These are phyloP conservation scores for Linnaemya tessellans DNA, from an alignment of 2,888 invertebrate species.

Conservation along the genomic window DNA sequence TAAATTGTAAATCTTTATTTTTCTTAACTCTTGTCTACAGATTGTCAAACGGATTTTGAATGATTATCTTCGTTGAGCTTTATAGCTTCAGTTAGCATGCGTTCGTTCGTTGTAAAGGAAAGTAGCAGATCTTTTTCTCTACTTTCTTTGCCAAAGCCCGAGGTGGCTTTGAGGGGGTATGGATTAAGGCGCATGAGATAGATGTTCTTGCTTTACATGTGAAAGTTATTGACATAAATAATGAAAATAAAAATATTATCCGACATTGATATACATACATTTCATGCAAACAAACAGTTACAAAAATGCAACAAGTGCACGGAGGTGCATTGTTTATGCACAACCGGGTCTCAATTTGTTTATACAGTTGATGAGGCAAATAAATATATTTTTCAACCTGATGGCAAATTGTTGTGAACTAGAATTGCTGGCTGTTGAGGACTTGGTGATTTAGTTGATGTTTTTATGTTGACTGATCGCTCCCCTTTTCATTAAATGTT, in stretches of 20 bases:
- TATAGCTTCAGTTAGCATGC: slow-evolving; percentile 33
- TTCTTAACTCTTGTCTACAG: slow-evolving; percentile 65
- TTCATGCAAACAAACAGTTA: slow-evolving; percentile 72
- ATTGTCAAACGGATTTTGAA: slow-evolving; percentile 71
- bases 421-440: slow-evolving; percentile 46
- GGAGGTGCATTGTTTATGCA: background rate
- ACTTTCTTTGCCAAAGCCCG: too few species aligned
- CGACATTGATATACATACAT: slow-evolving; percentile 77
- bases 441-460: slow-evolving; percentile 57
- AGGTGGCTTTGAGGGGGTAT: background rate
- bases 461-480: slow-evolving; percentile 59
- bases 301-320: slow-evolving; percentile 9
- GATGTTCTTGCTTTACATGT: slow-evolving; percentile 61
- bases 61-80: slow-evolving; percentile 69
- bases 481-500: slow-evolving; percentile 57
- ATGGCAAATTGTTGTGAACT: slow-evolving; percentile 54
- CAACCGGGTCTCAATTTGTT: background rate
- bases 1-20: slow-evolving; percentile 28
- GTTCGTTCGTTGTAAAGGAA: slow-evolving; percentile 27
- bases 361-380: background rate
- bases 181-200: slow-evolving; percentile 44
- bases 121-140: slow-evolving; percentile 18
- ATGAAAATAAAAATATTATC: slow-evolving; percentile 73
- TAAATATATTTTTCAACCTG: slow-evolving; percentile 40
- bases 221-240: slow-evolving; percentile 73